Evolutionary conservation across 2,113 vertebrate species (phyloP).

Genomic region (Amblyornis subalaris): DNA sequence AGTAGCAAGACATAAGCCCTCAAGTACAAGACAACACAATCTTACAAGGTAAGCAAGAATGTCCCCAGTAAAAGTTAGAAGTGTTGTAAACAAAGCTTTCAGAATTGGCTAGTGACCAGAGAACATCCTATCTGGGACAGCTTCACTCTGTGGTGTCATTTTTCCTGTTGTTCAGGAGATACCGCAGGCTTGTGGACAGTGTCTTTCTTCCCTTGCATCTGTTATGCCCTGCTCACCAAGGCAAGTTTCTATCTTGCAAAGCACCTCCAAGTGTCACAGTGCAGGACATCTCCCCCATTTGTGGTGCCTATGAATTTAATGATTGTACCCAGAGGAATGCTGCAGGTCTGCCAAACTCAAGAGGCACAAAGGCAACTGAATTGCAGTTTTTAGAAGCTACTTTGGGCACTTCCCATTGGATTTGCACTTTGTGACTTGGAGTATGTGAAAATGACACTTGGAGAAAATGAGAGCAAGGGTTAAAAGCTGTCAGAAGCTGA

Average conservation of each 20-base stretch:
- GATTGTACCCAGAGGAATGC: not conserved
- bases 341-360: not conserved
- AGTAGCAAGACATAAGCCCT: not conserved
- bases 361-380: not conserved
- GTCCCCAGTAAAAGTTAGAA: not conserved
- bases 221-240: not conserved
- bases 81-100: not conserved
- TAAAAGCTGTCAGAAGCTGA: not conserved
- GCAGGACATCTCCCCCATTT: not conserved
- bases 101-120: not conserved
- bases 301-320: not conserved
- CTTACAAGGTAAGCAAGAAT: not conserved
- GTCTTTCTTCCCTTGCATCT: not conserved
- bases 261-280: not conserved
- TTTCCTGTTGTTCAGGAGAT: not conserved
- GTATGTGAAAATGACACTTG: not conserved
- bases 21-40: not conserved
- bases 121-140: not conserved
- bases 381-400: not conserved
- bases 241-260: not conserved
- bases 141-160: not conserved
- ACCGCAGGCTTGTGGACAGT: not conserved
- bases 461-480: not conserved
- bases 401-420: not conserved
- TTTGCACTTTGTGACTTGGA: not conserved